Evolutionary conservation across 1,140 invertebrate genomes (phyloP), one percentile per base, ranked within the genome.

Genomic region (Xylocopa sonorina): DNA sequence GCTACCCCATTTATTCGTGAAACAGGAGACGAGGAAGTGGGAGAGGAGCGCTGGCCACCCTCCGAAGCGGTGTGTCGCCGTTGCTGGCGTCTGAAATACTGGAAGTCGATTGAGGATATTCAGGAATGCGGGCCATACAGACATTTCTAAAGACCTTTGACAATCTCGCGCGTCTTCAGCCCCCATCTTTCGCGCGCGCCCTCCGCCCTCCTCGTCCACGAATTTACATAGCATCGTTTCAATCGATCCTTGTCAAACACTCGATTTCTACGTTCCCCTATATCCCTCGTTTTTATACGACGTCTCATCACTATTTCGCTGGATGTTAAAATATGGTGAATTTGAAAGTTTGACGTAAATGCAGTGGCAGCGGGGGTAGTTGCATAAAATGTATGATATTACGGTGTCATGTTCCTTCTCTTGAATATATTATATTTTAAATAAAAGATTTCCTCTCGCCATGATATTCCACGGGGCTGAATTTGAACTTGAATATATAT

Each of bases 91-190:
- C 57, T 64, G 72, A 78, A 82, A 67, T 51, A 63, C 53, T n/a
- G 34, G 24, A n/a, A 32, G 64, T 80, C 50, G 63, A 80, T 66
- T 82, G 57, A 79, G 80, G 69, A 64, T 77, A 88, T 85, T 77
- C 71, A 72, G 69, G 68, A 80, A 89, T 86, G 84, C 84, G 87
- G 83, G 87, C 81, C 62, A 83, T 69, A 68, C 72, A 80, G 74
- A 88, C 72, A 83, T 80, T 82, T 86, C 83, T 69, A 83, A 84
- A 82, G 83, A 83, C 81, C 87, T 89, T 88, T 84, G 82, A 88
- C 85, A 88, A 88, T 90, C 89, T 84, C 73, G 67, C 78, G 66
- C 75, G 74, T 72, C 77, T 76, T 73, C 62, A 7, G 53, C 29
- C 60, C 14, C 21, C 10, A 21, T 34, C 27, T 81, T 51, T 27